Percentiles rank a stretch among this genome's conserved stretches.
phyloP scores from a whole-genome alignment of 2,797 vertebrate genomes.

The Bovichtus variegatus region DNA sequence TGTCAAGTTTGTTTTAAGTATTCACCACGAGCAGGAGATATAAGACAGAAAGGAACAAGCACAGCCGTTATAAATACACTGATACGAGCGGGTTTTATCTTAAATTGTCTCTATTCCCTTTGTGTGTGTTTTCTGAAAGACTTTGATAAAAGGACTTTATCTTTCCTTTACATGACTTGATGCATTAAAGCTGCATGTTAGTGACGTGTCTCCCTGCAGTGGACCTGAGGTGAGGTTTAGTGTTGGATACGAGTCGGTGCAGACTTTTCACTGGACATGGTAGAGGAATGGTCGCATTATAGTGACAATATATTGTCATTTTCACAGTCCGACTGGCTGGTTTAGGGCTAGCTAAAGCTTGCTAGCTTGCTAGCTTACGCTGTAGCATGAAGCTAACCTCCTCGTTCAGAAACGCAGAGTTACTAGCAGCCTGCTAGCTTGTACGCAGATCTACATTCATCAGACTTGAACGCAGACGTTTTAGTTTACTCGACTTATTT shows the following conservation, averaged over 20 bases:
- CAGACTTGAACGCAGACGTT: accelerated
- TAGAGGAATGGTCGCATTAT: too few relatives aligned
- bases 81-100: background rate
- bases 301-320: background rate
- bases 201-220: background rate
- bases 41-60: background rate
- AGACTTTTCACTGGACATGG: background rate
- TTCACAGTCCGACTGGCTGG: background rate
- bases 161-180: background rate
- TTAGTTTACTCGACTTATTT: background rate
- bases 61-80: background rate
- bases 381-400: background rate
- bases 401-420: background rate
- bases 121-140: background rate
- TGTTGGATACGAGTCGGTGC: background rate
- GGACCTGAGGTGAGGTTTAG: background rate
- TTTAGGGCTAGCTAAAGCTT: background rate
- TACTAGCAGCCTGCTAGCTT: background rate
- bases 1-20: background rate
- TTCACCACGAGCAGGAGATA: background rate
- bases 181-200: background rate
- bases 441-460: accelerated
- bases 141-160: too few relatives aligned
- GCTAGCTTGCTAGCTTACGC: background rate
- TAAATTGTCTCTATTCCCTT: background rate